Conservation (phyloP, 2,113 vertebrate genomes). For the Tragelaphus buxtoni region DNA sequence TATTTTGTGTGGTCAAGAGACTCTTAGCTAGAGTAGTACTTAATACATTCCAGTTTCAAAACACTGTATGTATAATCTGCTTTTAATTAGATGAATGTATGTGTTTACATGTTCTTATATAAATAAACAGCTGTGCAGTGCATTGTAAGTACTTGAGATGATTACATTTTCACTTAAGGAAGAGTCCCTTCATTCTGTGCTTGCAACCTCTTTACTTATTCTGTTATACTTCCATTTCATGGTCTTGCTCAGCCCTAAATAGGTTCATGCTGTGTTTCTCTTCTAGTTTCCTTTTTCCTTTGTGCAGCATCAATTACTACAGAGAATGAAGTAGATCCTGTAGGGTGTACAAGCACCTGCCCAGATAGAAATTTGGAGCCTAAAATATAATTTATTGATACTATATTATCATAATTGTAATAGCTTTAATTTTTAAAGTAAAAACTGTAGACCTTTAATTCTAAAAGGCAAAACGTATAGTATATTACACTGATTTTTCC, state of each 20-base stretch:
- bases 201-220: neutral
- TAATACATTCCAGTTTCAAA: slow-evolving; percentile 26
- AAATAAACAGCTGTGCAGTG: neutral
- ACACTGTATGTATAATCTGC: neutral
- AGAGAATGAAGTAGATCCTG: neutral
- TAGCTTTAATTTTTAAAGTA: neutral
- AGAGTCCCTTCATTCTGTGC: neutral
- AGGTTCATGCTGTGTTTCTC: neutral
- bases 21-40: neutral
- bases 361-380: neutral
- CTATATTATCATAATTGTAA: neutral
- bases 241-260: neutral
- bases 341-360: neutral
- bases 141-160: slow-evolving; percentile 30
- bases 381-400: neutral
- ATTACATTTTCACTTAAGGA: slow-evolving; percentile 27
- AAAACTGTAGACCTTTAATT: neutral
- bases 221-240: neutral
- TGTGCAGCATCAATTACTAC: neutral
- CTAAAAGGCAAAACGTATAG: neutral
- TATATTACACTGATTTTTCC: neutral
- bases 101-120: slow-evolving; percentile 37
- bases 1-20: neutral
- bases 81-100: slow-evolving; percentile 36
- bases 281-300: neutral